Base-by-base conservation (phyloP, 1,140 invertebrate genomes). In the Tetragonula clypearis region DNA sequence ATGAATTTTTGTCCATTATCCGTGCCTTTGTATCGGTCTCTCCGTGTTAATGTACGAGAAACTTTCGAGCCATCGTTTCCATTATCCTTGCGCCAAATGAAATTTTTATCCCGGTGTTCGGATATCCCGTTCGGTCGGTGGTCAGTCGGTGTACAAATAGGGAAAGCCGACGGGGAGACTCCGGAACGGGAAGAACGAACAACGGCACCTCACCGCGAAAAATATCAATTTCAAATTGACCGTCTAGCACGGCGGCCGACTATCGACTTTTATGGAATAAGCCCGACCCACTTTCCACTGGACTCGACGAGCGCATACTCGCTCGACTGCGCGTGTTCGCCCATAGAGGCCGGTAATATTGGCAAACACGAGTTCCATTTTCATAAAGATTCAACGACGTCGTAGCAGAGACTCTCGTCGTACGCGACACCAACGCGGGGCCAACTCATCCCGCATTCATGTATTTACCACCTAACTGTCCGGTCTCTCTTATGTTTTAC, bases 381-480 rank as follows among this genome's bases (percentile, higher is more conserved):
- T 86, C 85, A 84, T 86, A 84, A 86, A 84, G 85, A 86, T 83
- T 60, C 68, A 84, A 84, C 81, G 85, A 86, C 65, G 66, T 71
- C 74, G 62, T 72, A 49, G 72, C 30, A 14, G 66, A 79, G 60
- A 62, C 23, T 56, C 53, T 21, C 53, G 65, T 66, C 35, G 53
- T 56, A 53, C 19, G 56, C 23, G 26, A 17, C 49, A 14, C 15
- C 62, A 65, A 58, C 56, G 41, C 35, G 73, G 58, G 58, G 41
- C 68, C 79, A 79, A 55, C 72, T 89, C 72, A 83, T 86, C 66
- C 58, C 53, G 77, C 77, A 88, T 89, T 89, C 88, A 78, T 76
- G 55, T 88, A 89, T 89, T 89, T 89, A 82, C 76, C 77, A 79
- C 60, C 84, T 88, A 88, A 88, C 87, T 80, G 77, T 55, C 65